A percentile compares a stretch with the other conserved stretches of the same genome.
These are phyloP conservation scores for Parnassius orleans DNA, from an alignment of 2,888 invertebrate genomes.

Conservation along the genomic window DNA sequence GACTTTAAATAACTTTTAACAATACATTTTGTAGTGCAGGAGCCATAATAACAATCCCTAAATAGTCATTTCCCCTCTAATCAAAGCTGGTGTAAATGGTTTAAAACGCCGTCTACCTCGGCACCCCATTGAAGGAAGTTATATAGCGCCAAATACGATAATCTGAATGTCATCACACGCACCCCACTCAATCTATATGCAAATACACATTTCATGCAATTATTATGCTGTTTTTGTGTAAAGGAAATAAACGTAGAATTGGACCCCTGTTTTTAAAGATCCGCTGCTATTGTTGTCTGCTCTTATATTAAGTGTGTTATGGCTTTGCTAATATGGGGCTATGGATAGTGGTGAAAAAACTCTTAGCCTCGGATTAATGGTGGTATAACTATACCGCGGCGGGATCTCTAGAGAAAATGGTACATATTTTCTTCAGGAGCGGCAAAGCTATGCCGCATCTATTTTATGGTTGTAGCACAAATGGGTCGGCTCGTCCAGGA, in stretches of 20 bases:
- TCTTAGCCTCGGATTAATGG: too few species aligned
- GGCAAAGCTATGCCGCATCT: too few species aligned
- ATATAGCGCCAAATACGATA: slow-evolving; percentile 21
- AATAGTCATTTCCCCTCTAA: slow-evolving; percentile 13
- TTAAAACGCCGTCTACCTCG: slow-evolving; percentile 20
- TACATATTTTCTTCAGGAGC: too few species aligned
- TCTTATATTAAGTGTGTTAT: neutral
- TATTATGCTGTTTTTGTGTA: slow-evolving; percentile 14
- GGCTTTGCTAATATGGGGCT: too few species aligned
- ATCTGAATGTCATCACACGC: slow-evolving; percentile 36
- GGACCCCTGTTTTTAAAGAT: slow-evolving; percentile 3
- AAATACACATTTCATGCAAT: slow-evolving; percentile 42
- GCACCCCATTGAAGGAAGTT: slow-evolving; percentile 15
- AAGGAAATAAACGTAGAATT: slow-evolving; percentile 15
- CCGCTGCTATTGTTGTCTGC: slow-evolving; percentile 2
- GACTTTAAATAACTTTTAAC: too few species aligned
- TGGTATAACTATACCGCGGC: too few species aligned
- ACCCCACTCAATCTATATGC: slow-evolving; percentile 68
- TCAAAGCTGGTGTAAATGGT: slow-evolving; percentile 19
- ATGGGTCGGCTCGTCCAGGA: too few species aligned
- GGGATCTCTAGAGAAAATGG: too few species aligned
- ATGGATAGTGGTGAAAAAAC: too few species aligned
- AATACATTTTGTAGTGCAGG: neutral
- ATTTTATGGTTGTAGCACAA: too few species aligned
- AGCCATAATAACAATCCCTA: slow-evolving; percentile 1